These are phyloP conservation scores for Branchinecta lynchi DNA, from an alignment of 1,140 invertebrate genomes.

Conservation along the genomic window DNA sequence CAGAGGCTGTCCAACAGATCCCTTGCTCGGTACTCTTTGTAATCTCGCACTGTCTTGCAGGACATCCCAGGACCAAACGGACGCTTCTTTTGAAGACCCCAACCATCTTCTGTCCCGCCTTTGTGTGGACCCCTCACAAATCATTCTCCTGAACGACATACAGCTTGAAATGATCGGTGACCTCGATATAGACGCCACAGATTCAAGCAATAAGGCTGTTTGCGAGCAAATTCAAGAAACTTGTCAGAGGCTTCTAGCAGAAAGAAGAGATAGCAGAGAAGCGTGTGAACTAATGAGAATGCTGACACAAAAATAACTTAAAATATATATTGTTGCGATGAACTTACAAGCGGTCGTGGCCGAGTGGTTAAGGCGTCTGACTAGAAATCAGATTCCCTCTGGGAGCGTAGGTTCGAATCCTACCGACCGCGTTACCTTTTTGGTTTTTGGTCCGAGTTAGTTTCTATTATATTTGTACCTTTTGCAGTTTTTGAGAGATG, in stretches of 20 bases:
- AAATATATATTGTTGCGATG: background rate
- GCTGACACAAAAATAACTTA: background rate
- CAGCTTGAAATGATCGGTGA: background rate
- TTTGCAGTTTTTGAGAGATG: too few relatives aligned
- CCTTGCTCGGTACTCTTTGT: too few relatives aligned
- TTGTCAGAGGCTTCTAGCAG: background rate
- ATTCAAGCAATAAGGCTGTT: background rate
- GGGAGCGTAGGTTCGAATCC: slow-evolving; percentile 70
- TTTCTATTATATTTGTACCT: too few relatives aligned
- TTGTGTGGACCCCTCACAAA: background rate
- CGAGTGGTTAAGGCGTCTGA: slow-evolving; percentile 71
- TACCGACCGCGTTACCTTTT: slow-evolving; percentile 48
- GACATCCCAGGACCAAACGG: too few relatives aligned
- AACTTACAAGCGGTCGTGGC: slow-evolving; percentile 47
- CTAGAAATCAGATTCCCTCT: slow-evolving; percentile 70
- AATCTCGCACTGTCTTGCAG: too few relatives aligned
- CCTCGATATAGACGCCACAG: background rate
- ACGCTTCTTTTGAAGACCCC: too few relatives aligned
- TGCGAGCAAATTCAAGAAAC: background rate
- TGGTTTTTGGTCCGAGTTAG: background rate
- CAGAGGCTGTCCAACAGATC: too few relatives aligned
- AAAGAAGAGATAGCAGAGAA: background rate
- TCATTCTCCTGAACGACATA: background rate
- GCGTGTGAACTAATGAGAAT: background rate
- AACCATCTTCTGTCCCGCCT: too few relatives aligned